These are phyloP conservation scores for Pristionchus arcanus DNA, from an alignment of 2,888 invertebrate genomes.

Conservation along the genomic window DNA sequence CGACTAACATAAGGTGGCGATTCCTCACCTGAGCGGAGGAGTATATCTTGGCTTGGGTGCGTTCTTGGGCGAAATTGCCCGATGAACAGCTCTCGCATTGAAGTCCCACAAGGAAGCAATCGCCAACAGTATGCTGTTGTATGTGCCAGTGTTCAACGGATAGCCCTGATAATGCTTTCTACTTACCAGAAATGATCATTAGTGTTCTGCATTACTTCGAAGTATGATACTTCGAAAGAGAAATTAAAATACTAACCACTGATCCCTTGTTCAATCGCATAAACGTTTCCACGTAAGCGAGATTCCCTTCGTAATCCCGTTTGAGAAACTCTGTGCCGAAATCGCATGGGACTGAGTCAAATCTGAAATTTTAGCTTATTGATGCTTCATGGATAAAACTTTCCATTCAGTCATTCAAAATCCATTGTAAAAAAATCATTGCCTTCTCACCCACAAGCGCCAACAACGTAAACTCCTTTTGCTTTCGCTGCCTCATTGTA, in stretches of 20 bases:
- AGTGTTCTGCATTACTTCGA: background rate
- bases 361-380: constrained; percentile 78
- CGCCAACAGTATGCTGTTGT: constrained; percentile 90
- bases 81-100: background rate
- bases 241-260: constrained; percentile 62
- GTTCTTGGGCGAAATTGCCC: too few relatives aligned
- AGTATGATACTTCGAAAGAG: too few relatives aligned
- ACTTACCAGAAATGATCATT: too few relatives aligned
- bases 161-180: constrained; percentile 82
- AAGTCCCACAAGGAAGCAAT: constrained; percentile 80
- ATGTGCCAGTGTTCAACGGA: constrained; percentile 89
- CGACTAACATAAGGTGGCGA: too few relatives aligned
- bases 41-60: too few relatives aligned
- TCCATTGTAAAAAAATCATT: background rate
- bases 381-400: too few relatives aligned
- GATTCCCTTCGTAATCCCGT: constrained; percentile 86
- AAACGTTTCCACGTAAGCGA: constrained; percentile 77
- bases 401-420: too few relatives aligned
- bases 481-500: constrained; percentile 84
- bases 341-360: constrained; percentile 93
- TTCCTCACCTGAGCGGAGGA: too few relatives aligned
- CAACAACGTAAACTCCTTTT: constrained; percentile 88
- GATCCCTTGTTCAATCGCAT: constrained; percentile 74
- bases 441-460: constrained; percentile 87
- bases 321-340: constrained; percentile 88